These are phyloP conservation scores for Teleogryllus occipitalis DNA, from an alignment of 1,140 invertebrate genomes.

Conservation along the genomic window DNA sequence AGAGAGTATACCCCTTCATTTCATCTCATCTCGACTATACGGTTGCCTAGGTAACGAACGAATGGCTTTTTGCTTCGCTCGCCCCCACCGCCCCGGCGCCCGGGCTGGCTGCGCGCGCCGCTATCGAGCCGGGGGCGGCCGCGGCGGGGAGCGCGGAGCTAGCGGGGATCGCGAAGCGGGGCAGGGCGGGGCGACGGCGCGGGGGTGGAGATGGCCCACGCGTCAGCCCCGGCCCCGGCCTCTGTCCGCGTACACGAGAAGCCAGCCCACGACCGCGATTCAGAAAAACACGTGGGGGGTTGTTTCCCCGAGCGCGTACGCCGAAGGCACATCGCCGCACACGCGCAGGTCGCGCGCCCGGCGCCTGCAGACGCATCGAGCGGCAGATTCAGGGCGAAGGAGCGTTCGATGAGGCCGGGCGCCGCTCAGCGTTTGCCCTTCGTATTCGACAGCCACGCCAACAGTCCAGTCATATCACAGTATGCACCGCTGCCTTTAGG, in stretches of 20 bases:
- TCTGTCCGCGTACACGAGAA: no score
- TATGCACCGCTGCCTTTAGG: no score
- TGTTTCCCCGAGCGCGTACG: no score
- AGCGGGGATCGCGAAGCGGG: not conserved
- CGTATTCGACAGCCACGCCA: no score
- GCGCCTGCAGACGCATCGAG: not conserved
- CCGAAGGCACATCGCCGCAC: no score
- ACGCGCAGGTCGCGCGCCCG: not conserved
- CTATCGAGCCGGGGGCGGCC: not conserved
- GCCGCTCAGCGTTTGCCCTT: no score
- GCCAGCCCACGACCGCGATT: not conserved
- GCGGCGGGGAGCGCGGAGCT: not conserved
- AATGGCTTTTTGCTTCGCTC: slow-evolving; percentile 10
- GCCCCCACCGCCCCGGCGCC: not conserved
- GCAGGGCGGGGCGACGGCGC: not conserved
- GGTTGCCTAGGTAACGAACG: slow-evolving; percentile 13
- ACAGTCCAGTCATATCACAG: no score
- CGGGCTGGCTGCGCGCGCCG: not conserved
- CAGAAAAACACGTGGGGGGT: not conserved
- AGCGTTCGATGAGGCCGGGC: no score
- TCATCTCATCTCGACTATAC: not conserved
- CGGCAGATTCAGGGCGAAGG: no score
- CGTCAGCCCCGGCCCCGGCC: not conserved
- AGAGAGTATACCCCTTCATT: not conserved
- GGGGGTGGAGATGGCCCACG: not conserved